Evolutionary conservation across 92 coral and sea anemone genomes (phyloP).

Genomic region (Bergia sp.): DNA sequence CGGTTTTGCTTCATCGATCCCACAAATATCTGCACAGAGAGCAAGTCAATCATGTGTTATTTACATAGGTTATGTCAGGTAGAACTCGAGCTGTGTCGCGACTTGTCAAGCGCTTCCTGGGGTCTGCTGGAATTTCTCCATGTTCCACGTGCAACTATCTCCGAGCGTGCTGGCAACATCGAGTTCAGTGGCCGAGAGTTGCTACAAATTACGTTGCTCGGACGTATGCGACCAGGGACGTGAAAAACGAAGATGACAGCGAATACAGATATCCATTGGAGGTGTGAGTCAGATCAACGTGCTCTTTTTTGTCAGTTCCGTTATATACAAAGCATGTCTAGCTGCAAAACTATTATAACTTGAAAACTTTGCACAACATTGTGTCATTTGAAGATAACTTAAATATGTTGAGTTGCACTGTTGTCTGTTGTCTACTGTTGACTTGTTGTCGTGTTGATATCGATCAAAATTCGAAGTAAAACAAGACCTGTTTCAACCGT

Average conservation of each 20-base stretch:
- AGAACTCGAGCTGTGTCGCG: conserved; percentile 6
- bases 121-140: conserved; percentile 7
- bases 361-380: not conserved
- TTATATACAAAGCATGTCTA: too few species aligned
- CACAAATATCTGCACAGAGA: not conserved
- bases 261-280: not conserved
- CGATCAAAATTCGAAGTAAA: too few species aligned
- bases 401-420: too few species aligned
- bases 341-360: not conserved
- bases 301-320: not conserved
- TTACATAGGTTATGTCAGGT: not conserved
- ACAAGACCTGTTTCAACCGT: not conserved
- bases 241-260: not conserved
- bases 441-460: too few species aligned
- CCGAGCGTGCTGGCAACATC: not conserved
- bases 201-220: not conserved
- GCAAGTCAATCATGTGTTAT: not conserved
- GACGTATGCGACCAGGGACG: not conserved
- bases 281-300: conserved; percentile 1
- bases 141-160: not conserved
- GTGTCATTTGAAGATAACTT: too few species aligned
- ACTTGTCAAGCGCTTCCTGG: not conserved
- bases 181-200: not conserved
- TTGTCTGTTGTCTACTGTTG: too few species aligned
- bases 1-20: not conserved